phyloP scores from a whole-genome alignment of 2,888 invertebrate genomes.

The Drosophila tripunctata region DNA sequence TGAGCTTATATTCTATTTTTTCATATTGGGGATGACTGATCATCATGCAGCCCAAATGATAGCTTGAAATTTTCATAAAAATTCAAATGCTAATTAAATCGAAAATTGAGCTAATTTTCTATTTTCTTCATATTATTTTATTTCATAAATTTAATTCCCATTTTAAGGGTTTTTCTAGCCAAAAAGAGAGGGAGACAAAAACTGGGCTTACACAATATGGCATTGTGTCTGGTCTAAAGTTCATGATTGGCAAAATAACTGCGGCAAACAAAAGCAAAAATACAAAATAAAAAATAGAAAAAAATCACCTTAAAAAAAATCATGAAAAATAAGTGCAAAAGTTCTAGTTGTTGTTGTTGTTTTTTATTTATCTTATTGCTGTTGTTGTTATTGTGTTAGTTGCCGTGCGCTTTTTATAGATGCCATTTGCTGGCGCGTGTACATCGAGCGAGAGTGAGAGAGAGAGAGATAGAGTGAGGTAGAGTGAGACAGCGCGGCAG shows the following conservation, averaged over 20 bases:
- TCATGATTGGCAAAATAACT: slow-evolving; percentile 49
- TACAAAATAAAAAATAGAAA: slow-evolving; percentile 2
- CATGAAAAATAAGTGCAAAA: slow-evolving; percentile 54
- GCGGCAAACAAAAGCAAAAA: slow-evolving; percentile 16
- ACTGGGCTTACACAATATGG: slow-evolving; percentile 22
- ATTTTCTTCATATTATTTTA: too few species aligned
- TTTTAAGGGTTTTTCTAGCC: slow-evolving; percentile 19
- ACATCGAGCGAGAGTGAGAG: slow-evolving; percentile 16
- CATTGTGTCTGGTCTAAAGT: slow-evolving; percentile 45
- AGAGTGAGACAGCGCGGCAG: not conserved
- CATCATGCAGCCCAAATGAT: too few species aligned
- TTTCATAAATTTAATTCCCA: too few species aligned
- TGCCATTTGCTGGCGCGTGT: slow-evolving; percentile 69
- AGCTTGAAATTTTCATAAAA: too few species aligned
- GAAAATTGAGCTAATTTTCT: too few species aligned
- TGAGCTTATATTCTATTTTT: too few species aligned
- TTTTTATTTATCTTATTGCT: slow-evolving; percentile 42
- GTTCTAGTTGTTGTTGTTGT: slow-evolving; percentile 47
- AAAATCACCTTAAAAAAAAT: slow-evolving; percentile 11
- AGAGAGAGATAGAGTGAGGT: slow-evolving; percentile 7
- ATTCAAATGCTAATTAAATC: too few species aligned
- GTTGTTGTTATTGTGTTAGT: slow-evolving; percentile 42
- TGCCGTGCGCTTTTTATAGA: slow-evolving; percentile 52
- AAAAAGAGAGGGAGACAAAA: not conserved
- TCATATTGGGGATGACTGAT: too few species aligned